phyloP scores from a whole-genome alignment of 2,113 vertebrate genomes.

The Ginglymostoma cirratum region DNA sequence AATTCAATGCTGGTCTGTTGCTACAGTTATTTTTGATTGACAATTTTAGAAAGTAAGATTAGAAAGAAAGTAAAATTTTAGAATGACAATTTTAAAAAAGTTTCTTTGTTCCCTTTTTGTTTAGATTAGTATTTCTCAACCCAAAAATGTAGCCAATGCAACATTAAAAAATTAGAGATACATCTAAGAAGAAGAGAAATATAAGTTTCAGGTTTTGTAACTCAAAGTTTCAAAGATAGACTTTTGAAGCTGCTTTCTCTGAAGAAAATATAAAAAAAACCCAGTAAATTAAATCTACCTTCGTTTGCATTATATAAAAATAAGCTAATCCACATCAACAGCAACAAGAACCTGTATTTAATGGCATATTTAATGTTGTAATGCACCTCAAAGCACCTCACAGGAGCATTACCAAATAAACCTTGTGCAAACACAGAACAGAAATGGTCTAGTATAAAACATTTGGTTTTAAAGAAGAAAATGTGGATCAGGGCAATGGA shows the following conservation, averaged over 20 bases:
- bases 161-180: background rate
- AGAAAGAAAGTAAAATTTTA: no score
- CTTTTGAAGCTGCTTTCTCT: background rate
- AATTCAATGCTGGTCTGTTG: background rate
- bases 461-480: background rate
- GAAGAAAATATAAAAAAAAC: background rate
- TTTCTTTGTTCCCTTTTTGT: background rate
- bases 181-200: background rate
- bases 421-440: background rate
- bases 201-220: background rate
- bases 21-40: background rate
- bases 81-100: background rate
- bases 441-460: background rate
- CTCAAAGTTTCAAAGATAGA: background rate
- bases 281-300: background rate
- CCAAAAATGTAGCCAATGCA: background rate
- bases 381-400: no score
- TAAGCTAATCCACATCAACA: background rate
- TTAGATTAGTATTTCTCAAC: background rate
- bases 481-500: background rate
- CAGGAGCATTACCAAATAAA: no score
- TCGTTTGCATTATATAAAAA: background rate
- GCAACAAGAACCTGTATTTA: no score
- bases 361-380: no score
- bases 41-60: background rate